phyloP scores from a whole-genome alignment of 2,797 vertebrate genomes.

The Amblyopsis hoosieri region DNA sequence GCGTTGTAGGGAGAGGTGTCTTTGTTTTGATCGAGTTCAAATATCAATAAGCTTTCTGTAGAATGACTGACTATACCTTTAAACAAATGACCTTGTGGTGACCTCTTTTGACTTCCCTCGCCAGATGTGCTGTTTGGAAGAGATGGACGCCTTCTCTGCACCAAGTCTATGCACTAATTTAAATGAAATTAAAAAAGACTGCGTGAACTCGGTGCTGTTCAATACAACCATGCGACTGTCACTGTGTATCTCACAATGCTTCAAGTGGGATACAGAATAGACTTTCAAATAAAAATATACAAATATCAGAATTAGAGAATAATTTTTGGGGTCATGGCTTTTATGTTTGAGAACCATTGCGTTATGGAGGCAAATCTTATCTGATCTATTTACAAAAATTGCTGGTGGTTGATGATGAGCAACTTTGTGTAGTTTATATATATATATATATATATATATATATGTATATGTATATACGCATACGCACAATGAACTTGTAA shows the following conservation, averaged over 20 bases:
- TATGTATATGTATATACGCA: neutral
- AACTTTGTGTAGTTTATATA: neutral
- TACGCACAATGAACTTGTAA: neutral
- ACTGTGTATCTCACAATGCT: too few species aligned
- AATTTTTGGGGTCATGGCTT: too few species aligned
- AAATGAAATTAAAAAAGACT: neutral
- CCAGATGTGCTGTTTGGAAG: constrained; percentile 29
- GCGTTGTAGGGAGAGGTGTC: too few species aligned
- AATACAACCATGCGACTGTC: too few species aligned
- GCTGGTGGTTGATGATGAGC: neutral
- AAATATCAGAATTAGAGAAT: too few species aligned
- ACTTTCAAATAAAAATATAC: too few species aligned
- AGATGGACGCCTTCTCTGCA: constrained; percentile 38
- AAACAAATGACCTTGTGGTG: constrained; percentile 37
- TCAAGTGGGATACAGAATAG: too few species aligned
- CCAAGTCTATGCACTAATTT: constrained; percentile 46
- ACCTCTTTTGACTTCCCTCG: constrained; percentile 36
- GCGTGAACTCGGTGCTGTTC: neutral
- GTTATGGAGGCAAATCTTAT: too few species aligned
- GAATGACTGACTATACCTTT: neutral
- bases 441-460: neutral
- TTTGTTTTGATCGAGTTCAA: too few species aligned
- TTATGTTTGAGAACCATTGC: too few species aligned
- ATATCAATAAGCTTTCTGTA: too few species aligned
- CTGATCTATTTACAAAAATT: too few species aligned